These are phyloP conservation scores for Porites lobata DNA, from an alignment of 92 coral and sea anemone species.

Conservation along the genomic window DNA sequence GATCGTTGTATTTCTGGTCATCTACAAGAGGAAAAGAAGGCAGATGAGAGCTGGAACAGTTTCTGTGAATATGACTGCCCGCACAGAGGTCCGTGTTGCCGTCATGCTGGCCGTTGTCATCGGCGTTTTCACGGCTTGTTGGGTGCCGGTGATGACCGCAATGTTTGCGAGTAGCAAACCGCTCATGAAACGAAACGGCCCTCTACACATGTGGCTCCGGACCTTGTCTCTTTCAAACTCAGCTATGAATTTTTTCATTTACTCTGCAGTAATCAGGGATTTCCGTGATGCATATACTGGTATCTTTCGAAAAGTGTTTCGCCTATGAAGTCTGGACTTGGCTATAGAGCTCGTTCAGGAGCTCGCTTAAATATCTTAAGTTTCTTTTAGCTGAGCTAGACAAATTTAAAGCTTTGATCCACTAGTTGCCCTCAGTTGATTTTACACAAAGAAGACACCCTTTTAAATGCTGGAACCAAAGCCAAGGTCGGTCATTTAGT, in stretches of 20 bases:
- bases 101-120: conserved; percentile 30
- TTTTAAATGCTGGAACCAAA: no score
- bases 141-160: conserved; percentile 34
- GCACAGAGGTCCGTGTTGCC: conserved; percentile 5
- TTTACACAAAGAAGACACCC: no score
- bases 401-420: no score
- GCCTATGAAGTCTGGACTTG: neutral
- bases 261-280: neutral
- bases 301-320: neutral
- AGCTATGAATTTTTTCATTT: neutral
- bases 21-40: neutral
- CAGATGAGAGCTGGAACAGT: neutral
- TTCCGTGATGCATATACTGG: neutral
- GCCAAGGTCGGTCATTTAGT: no score
- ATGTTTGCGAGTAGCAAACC: conserved; percentile 18
- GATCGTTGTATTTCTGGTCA: conserved; percentile 4
- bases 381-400: no score
- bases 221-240: neutral
- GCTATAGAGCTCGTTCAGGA: no score
- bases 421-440: no score
- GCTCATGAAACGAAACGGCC: neutral
- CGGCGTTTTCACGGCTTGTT: conserved; percentile 34
- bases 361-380: no score
- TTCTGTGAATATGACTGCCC: conserved; percentile 18
- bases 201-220: no score